These are phyloP conservation scores for Paratrypauchen microcephalus DNA, from an alignment of 2,797 vertebrate genomes.

Conservation along the genomic window DNA sequence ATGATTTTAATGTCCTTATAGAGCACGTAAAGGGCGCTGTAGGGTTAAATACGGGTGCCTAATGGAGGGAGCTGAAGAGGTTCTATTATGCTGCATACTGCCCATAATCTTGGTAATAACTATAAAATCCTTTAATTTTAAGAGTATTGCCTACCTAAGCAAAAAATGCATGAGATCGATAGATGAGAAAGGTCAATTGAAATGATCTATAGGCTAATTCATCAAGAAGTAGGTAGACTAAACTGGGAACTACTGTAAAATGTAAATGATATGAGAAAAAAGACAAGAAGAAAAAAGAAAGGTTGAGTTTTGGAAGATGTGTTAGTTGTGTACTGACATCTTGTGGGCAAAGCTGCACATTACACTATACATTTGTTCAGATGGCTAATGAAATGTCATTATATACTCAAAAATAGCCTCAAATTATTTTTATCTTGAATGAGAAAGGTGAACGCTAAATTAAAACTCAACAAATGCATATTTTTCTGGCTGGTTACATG, in stretches of 20 bases:
- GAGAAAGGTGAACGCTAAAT: too few species aligned
- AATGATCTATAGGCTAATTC: neutral
- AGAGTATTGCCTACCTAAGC: neutral
- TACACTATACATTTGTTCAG: constrained; percentile 26
- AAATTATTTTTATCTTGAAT: too few species aligned
- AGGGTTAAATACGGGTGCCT: neutral
- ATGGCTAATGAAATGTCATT: neutral
- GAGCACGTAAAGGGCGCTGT: neutral
- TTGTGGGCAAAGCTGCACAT: constrained; percentile 39
- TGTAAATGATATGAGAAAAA: neutral
- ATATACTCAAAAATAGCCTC: too few species aligned
- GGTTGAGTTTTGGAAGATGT: neutral
- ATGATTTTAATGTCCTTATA: constrained; percentile 29
- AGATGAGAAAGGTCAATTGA: neutral
- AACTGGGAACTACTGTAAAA: neutral
- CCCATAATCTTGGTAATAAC: neutral
- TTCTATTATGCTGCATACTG: neutral
- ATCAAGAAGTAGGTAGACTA: neutral
- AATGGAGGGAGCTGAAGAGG: neutral
- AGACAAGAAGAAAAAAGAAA: neutral
- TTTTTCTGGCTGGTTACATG: too few species aligned
- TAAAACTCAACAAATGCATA: too few species aligned
- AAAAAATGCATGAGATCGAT: too few species aligned
- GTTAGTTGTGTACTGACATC: constrained; percentile 61
- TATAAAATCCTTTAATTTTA: neutral